Base-by-base conservation (phyloP, 2,888 invertebrate species). In the Deroplatys truncata region DNA sequence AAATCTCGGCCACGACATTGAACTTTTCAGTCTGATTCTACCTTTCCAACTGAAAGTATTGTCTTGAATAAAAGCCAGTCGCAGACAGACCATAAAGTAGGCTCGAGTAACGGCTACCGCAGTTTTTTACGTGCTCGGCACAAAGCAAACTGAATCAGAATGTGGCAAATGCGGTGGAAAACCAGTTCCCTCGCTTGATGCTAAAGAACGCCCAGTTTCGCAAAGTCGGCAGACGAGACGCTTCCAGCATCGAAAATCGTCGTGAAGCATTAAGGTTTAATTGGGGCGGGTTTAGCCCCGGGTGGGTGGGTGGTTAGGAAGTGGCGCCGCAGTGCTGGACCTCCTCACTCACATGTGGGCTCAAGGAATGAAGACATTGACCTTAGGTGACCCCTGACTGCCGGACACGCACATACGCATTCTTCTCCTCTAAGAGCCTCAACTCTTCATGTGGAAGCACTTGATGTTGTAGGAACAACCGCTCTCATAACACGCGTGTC, bases 281-380 rank as follows among this genome's bases (percentile, higher is more conserved):
- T 72, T 72, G 56, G 56, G 56, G 56, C 56, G 20, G 25, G 56
- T 72, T 72, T 72, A 72, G 16, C 56, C 56, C 56, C 56, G 20
- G 25, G 56, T 72, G 56, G 56, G 56, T 72, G 56, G 56, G 20
- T 72, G 25, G 56, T 25, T 72, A 25, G 56, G 25, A 3, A 72
- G 56, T 20, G 56, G 56, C 56, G 56, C 56, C 56, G 56, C 56
- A 56, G 56, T 16, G 56, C 56, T 56, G 56, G 56, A 72, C 56
- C 56, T 72, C 20, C 56, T 72, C 20, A 20, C 56, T 72, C 20
- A 72, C 56, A 56, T 35, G 85, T 85, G 85, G 85, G 85, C 85
- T 13, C 56, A 56, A 72, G 85, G 49, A 85, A 85, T 85, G 85
- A 85, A 85, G 85, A 85, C 85, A 85, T 49, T 85, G 85, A 29